These are phyloP conservation scores for Centropus unirufus DNA, from an alignment of 2,113 vertebrate species.

Conservation along the genomic window DNA sequence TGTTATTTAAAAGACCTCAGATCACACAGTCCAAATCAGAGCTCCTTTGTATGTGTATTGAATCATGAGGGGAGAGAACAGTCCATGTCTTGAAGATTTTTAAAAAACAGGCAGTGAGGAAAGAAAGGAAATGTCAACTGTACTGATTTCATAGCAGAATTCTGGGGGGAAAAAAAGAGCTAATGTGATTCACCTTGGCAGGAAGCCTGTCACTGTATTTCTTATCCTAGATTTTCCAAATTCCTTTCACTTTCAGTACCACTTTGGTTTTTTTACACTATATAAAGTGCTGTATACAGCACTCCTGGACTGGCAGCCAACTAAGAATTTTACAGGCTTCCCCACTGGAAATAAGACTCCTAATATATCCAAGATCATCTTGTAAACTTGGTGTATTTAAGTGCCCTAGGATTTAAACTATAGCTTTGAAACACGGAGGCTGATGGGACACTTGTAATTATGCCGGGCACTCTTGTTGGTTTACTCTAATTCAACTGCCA, in stretches of 20 bases:
- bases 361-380: neutral
- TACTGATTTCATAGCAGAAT: neutral
- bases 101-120: neutral
- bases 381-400: neutral
- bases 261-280: neutral
- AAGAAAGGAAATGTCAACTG: neutral
- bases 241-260: neutral
- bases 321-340: neutral
- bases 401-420: neutral
- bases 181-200: neutral
- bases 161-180: neutral
- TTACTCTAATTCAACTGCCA: neutral
- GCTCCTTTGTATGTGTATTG: neutral
- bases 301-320: neutral
- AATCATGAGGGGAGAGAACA: neutral
- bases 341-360: neutral
- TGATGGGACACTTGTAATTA: neutral
- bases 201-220: neutral
- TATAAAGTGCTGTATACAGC: neutral
- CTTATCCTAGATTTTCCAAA: constrained; percentile 4
- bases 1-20: neutral
- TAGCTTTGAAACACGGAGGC: neutral
- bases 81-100: neutral
- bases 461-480: neutral
- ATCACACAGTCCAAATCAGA: neutral